Conservation (phyloP, 2,113 vertebrate species). For the Entomyzon cyanotis region DNA sequence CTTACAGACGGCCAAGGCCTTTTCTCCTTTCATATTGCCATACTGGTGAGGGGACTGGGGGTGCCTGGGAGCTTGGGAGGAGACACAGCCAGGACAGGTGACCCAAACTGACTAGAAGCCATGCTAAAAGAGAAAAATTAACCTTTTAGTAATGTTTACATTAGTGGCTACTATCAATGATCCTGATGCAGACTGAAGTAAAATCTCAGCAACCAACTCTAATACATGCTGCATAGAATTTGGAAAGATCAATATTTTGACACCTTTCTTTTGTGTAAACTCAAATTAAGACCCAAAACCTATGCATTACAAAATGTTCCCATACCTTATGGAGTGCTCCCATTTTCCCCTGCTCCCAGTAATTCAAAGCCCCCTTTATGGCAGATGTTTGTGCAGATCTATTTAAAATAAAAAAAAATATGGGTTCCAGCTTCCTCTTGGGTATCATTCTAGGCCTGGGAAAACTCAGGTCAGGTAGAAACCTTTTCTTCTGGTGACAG, state of each 20-base stretch:
- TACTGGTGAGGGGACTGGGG: neutral
- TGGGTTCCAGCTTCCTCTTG: neutral
- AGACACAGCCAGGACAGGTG: neutral
- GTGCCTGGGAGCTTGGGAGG: neutral
- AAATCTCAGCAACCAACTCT: neutral
- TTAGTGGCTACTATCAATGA: neutral
- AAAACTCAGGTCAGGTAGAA: neutral
- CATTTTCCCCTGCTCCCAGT: neutral
- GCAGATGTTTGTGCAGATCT: neutral
- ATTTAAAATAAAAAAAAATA: neutral
- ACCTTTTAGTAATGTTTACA: neutral
- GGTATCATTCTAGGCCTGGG: neutral
- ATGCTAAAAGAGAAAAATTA: neutral
- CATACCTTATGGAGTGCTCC: neutral
- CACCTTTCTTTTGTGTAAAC: neutral
- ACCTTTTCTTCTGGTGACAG: neutral
- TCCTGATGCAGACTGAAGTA: neutral
- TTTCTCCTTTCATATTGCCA: neutral
- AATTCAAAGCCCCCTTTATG: neutral
- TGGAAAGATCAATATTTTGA: conserved; percentile 45
- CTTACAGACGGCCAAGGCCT: neutral
- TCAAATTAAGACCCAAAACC: neutral
- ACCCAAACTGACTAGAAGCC: neutral
- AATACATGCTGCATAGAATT: neutral
- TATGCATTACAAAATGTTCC: neutral